Conservation (phyloP, 30 jellyfish, hydroid and myxozoan genomes). For the Chrysaora quinquecirrha region DNA sequence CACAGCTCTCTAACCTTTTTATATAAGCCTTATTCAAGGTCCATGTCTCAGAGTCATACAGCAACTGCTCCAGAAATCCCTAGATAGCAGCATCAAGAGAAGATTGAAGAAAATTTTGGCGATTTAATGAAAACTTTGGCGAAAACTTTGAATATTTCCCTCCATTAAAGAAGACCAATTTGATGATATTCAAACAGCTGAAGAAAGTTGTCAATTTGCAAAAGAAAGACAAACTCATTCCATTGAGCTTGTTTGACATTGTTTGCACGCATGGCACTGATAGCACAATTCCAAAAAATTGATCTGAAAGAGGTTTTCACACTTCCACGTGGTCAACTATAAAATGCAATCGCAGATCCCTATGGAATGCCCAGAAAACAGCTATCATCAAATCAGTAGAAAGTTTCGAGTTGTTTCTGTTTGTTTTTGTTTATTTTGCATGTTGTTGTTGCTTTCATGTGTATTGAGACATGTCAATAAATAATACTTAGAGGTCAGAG, state of each 20-base stretch:
- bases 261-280: constrained; percentile 54
- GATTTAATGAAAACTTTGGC: no score
- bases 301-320: constrained; percentile 38
- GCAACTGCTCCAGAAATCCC: no score
- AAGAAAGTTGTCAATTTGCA: constrained; percentile 28
- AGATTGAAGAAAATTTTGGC: no score
- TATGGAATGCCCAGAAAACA: constrained; percentile 56
- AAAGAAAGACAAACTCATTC: constrained; percentile 16
- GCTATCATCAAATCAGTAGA: neutral
- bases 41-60: no score
- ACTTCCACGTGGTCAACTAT: constrained; percentile 48
- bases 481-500: neutral
- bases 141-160: constrained; percentile 27
- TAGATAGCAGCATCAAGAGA: no score
- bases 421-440: no score
- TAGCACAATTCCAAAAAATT: constrained; percentile 23
- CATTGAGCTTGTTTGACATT: neutral
- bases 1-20: no score
- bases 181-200: constrained; percentile 26
- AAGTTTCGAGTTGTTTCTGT: neutral
- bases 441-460: no score
- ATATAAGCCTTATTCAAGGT: no score
- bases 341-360: constrained; percentile 29
- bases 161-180: constrained; percentile 34
- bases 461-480: neutral